phyloP scores from a whole-genome alignment of 2,888 invertebrate genomes.

The Nomada goodeniana region DNA sequence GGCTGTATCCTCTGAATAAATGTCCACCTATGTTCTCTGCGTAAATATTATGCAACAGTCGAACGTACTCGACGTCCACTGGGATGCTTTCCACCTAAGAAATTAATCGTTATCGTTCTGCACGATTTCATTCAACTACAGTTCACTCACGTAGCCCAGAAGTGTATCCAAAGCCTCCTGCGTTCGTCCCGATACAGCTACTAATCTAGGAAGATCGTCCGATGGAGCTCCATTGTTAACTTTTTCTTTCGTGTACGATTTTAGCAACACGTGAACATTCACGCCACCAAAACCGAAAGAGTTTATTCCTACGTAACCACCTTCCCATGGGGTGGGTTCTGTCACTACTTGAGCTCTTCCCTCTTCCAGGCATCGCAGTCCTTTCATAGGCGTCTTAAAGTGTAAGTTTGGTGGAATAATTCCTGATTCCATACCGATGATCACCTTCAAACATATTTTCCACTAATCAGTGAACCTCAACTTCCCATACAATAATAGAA shows the following conservation, averaged over 20 bases:
- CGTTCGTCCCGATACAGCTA: conserved; percentile 92
- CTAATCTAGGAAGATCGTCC: conserved; percentile 90
- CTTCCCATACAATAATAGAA: not conserved
- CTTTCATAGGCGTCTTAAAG: conserved; percentile 87
- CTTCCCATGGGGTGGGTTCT: conserved; percentile 88
- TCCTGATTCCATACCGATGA: conserved; percentile 92
- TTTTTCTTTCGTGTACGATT: conserved; percentile 87
- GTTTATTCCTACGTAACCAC: conserved; percentile 92
- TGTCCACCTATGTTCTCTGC: conserved; percentile 86
- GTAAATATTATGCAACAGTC: conserved; percentile 87
- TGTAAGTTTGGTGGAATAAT: conserved; percentile 94
- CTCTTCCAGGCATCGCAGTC: conserved; percentile 87
- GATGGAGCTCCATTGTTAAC: conserved; percentile 87
- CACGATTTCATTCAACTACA: not conserved
- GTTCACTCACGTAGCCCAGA: conserved; percentile 86
- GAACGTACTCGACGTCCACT: conserved; percentile 87
- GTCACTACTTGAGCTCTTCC: conserved; percentile 90
- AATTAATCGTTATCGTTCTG: not conserved
- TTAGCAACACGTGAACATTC: conserved; percentile 90
- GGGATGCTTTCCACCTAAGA: conserved; percentile 85
- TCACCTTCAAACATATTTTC: conserved; percentile 83
- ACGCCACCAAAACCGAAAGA: conserved; percentile 98
- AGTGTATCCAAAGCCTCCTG: conserved; percentile 90
- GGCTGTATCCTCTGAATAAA: conserved; percentile 91
- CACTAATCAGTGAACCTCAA: not conserved